Evolutionary conservation across 1,140 invertebrate genomes (phyloP), one percentile per base, ranked within the genome.

Genomic region (Antheraea mylitta): DNA sequence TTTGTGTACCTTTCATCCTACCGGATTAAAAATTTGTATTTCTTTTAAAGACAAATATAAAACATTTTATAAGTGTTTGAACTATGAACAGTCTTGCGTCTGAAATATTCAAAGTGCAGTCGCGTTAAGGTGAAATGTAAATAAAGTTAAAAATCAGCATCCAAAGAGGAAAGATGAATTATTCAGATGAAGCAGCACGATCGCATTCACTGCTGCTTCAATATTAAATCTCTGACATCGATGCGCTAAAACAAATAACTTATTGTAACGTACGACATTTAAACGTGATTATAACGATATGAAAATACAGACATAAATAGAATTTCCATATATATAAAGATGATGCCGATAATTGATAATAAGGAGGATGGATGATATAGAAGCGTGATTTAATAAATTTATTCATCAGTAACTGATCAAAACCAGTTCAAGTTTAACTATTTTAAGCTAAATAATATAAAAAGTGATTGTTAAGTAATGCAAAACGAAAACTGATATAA

Each of bases 171-270:
- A 66, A 59, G 36, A 71, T 77, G 72, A 74, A 77, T 77, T 68
- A 77, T 77, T 70, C 75, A 77, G 61, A 13, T 4, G 42, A 65
- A 22, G 71, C 59, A 67, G 30, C 22, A 60, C 64, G 69, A 74
- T 69, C 72, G 69, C 66, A 45, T 4, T 18, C 30, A 68, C 66
- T 73, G 64, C 68, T 66, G 70, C 72, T 77, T 69, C 68, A 74
- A 77, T 77, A 77, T 77, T 77, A 77, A 74, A 74, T 77, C 72
- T 77, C 72, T 77, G 72, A 74, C 75, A 77, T 68, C 75, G 66
- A 77, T 72, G 70, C 70, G 37, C 72, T 77, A 70, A 68, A 72
- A 76, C 71, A 74, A 60, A 38, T 62, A 3, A 18, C 48, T 64
- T 66, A 73, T 76, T 19, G 0, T 30, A 60, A 69, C 19, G 9